Conservation (phyloP, 2,113 vertebrate species). For the cat (Felis catus) region DNA sequence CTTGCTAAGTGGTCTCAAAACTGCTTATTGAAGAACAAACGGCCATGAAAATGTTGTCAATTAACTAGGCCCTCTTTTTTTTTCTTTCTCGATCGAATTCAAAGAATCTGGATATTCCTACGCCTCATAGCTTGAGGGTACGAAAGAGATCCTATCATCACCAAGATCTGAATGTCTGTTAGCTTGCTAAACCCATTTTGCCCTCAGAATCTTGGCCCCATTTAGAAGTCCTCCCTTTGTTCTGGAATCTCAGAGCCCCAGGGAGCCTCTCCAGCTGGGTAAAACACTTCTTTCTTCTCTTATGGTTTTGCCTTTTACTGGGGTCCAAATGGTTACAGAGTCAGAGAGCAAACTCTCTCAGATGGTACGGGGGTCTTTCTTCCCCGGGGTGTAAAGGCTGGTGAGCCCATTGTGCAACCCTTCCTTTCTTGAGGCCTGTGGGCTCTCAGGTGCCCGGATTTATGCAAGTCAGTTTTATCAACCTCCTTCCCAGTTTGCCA, state of each 20-base stretch:
- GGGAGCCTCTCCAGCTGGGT: not conserved
- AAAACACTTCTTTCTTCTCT: too few species aligned
- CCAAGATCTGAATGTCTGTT: not conserved
- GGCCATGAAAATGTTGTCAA: not conserved
- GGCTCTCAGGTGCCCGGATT: not conserved
- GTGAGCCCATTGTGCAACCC: rapidly evolving
- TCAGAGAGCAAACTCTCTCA: not conserved
- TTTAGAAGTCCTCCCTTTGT: not conserved
- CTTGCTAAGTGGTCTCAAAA: not conserved
- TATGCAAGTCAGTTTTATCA: not conserved
- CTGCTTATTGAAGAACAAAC: not conserved
- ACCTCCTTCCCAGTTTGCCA: not conserved
- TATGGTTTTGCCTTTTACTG: not conserved
- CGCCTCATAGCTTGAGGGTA: not conserved
- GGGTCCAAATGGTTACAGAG: not conserved
- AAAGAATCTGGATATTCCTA: not conserved
- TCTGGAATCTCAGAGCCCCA: not conserved
- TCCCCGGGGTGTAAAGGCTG: not conserved
- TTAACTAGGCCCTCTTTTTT: not conserved
- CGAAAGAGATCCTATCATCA: not conserved
- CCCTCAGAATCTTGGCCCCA: not conserved
- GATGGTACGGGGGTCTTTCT: too few species aligned
- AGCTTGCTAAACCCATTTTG: not conserved
- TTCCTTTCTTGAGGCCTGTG: rapidly evolving
- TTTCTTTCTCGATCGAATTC: not conserved